Evolutionary conservation across 1,140 invertebrate genomes (phyloP), one percentile per base, ranked within the genome.

Genomic region (Micrasema longulum): DNA sequence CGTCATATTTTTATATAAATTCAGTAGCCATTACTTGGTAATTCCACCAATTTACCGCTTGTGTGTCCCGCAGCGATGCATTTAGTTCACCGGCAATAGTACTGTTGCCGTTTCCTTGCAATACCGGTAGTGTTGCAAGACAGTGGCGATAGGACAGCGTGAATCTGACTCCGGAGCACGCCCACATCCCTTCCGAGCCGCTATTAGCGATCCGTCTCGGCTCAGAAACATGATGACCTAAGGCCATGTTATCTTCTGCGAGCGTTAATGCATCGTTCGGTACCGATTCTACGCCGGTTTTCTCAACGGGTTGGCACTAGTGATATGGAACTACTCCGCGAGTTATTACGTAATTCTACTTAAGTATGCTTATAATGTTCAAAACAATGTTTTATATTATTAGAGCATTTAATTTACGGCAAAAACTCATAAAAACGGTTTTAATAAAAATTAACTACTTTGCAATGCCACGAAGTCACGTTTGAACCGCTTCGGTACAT

Each of bases 101-200:
- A 20, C 23, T 31, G 26, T 31, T 31, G 22, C 10, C 3, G 26
- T 60, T 60, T 60, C 55, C 55, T 53, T 41, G 55, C 36, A 60
- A 41, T 22, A 60, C 55, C 35, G 55, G 55, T 41, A 38, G 35
- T 60, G 55, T 60, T 35, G 55, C 55, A 60, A 60, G 55, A 20
- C 55, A 35, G 55, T 60, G 55, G 55, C 55, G 55, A 38, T 60
- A 38, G 55, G 55, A 60, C 55, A 41, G 31, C 11, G 55, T 60
- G 55, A 38, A 60, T 60, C 55, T 60, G 36, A 22, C n/a, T 14
- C 35, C 55, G 35, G 16, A 35, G 7, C 55, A 12, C 55, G 55
- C 55, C 36, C 35, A 60, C 12, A 41, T 60, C 55, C 52, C 35
- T 60, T 38, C 55, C 55, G 55, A 22, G 36, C 55, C 55, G 55